Conservation (phyloP, 2,888 invertebrate genomes). For the Amphiduros pacificus region DNA sequence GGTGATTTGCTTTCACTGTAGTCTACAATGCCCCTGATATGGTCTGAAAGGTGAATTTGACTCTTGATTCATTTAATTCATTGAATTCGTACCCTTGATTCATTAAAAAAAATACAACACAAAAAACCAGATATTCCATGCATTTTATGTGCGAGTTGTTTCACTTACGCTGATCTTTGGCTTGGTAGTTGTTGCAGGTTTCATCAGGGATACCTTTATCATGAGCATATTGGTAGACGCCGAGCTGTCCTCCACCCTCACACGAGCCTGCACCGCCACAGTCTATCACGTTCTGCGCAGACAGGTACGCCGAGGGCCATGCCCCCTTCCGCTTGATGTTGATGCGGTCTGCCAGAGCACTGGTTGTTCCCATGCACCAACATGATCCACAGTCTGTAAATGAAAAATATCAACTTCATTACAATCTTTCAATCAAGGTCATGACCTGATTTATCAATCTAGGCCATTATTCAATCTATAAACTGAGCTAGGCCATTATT, state of each 20-base stretch:
- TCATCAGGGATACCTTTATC: conserved; percentile 62
- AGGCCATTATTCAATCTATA: no score
- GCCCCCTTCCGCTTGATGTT: conserved; percentile 61
- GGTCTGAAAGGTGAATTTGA: no score
- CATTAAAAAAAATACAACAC: no score
- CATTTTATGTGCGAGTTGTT: no score
- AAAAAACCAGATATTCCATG: no score
- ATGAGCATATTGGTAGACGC: conserved; percentile 61
- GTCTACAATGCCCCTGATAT: no score
- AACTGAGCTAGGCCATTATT: no score
- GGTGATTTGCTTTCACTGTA: no score
- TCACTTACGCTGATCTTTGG: conserved; percentile 60
- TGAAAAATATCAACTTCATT: background rate
- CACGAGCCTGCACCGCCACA: conserved; percentile 61
- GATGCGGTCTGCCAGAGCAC: conserved; percentile 62
- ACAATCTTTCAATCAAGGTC: no score
- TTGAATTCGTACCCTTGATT: no score
- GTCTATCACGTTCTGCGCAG: conserved; percentile 62
- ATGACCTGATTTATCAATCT: no score
- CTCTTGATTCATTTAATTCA: no score
- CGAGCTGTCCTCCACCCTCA: conserved; percentile 51
- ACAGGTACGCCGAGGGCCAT: conserved; percentile 62
- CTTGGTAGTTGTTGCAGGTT: conserved; percentile 64
- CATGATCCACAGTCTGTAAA: conserved; percentile 62
- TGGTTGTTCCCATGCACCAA: conserved; percentile 63